Conservation (phyloP, 2,113 vertebrate genomes). For the Noctilio leporinus region DNA sequence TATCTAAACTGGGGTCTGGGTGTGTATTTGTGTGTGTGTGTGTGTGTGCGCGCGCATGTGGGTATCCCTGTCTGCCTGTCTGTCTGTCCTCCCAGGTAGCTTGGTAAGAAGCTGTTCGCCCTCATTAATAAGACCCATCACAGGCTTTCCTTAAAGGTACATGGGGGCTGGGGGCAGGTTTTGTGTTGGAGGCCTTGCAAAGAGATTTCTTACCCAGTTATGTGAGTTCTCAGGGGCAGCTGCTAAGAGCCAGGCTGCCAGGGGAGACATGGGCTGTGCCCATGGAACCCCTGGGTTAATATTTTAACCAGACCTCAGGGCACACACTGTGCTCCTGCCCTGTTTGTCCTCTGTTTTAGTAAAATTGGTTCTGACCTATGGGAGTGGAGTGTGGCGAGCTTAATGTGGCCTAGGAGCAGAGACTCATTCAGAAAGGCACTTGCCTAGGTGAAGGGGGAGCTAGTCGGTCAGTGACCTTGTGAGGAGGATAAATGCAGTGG, state of each 20-base stretch:
- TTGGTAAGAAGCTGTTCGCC: background rate
- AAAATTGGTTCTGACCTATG: constrained; percentile 13
- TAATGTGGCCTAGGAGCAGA: background rate
- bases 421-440: background rate
- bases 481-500: background rate
- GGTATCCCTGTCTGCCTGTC: background rate
- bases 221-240: background rate
- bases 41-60: background rate
- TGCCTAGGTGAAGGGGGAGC: background rate
- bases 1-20: background rate
- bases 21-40: background rate
- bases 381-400: background rate
- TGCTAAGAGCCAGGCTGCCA: background rate
- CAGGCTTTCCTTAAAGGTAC: background rate
- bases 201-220: background rate
- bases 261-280: background rate
- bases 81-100: background rate
- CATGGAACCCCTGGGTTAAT: background rate
- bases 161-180: background rate
- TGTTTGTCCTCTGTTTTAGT: background rate
- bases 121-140: background rate
- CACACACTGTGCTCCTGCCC: background rate
- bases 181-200: background rate
- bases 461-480: background rate
- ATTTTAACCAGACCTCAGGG: constrained; percentile 25